These are phyloP conservation scores for Papilio dardanus DNA, from an alignment of 1,140 invertebrate genomes.

Conservation along the genomic window DNA sequence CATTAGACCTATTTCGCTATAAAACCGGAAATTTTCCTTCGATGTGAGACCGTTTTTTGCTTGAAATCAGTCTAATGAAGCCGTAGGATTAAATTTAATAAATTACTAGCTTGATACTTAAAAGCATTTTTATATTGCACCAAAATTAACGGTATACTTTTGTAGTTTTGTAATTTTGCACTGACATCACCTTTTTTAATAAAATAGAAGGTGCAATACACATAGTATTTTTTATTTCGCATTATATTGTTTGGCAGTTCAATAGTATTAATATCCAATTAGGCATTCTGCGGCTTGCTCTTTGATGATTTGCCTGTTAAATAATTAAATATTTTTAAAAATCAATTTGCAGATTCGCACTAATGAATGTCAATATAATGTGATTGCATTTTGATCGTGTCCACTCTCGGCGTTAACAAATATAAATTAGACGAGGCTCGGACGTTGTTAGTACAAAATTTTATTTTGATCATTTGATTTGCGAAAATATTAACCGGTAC, in stretches of 20 bases:
- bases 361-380: slow-evolving; percentile 29
- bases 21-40: no score
- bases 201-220: neutral
- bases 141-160: neutral
- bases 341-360: slow-evolving; percentile 13
- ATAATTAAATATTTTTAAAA: slow-evolving; percentile 33
- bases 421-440: neutral
- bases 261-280: slow-evolving; percentile 39
- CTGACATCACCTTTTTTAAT: neutral
- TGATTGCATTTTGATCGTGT: slow-evolving; percentile 17
- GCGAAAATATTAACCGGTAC: no score
- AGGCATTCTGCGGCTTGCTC: slow-evolving; percentile 35
- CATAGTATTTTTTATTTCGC: neutral
- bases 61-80: no score
- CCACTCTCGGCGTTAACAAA: neutral
- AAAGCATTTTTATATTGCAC: neutral
- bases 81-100: no score
- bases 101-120: no score
- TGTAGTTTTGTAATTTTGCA: neutral
- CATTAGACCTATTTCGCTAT: no score
- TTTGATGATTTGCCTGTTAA: slow-evolving; percentile 34
- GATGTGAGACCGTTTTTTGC: no score
- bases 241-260: neutral
- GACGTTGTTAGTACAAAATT: neutral
- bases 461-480: no score